Conservation (phyloP, 2,113 vertebrate species). For the Takifugu bimaculatus region DNA sequence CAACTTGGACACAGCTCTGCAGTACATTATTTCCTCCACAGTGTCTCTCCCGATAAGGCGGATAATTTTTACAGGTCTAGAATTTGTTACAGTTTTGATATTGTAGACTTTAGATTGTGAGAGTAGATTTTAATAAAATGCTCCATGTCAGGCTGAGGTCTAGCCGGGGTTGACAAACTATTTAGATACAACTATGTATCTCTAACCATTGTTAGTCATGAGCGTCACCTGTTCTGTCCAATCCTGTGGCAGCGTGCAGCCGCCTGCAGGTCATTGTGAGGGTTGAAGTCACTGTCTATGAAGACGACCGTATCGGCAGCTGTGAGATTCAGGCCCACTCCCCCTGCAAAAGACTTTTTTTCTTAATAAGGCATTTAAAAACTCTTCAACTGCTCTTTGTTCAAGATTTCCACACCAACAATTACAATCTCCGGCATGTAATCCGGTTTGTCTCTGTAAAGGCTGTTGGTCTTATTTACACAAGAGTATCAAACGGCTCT, state of each 20-base stretch:
- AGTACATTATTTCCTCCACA: conserved; percentile 87
- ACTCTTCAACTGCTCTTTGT: too few species aligned
- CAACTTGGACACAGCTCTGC: conserved; percentile 83
- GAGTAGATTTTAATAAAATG: too few species aligned
- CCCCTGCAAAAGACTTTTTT: conserved; percentile 71
- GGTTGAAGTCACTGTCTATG: conserved; percentile 92
- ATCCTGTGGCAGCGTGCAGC: conserved; percentile 89
- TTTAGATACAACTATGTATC: too few species aligned
- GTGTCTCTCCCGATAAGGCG: conserved; percentile 87
- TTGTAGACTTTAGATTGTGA: too few species aligned
- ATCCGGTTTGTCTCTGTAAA: conserved; percentile 6
- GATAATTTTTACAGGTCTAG: conserved; percentile 89
- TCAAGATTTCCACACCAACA: neutral
- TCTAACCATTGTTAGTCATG: neutral
- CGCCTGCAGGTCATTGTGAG: conserved; percentile 92
- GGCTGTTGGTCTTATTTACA: conserved; percentile 25
- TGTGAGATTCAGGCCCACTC: conserved; percentile 92
- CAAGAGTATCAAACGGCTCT: too few species aligned
- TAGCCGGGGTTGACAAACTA: too few species aligned
- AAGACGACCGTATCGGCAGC: conserved; percentile 92
- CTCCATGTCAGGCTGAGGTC: too few species aligned
- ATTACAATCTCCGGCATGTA: conserved; percentile 24
- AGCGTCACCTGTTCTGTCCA: conserved; percentile 83
- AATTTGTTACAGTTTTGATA: too few species aligned
- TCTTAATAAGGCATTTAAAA: too few species aligned